Evolutionary conservation across 2,113 vertebrate species (phyloP), one percentile per base, ranked within the genome.

Genomic region (Lophura nycthemera): DNA sequence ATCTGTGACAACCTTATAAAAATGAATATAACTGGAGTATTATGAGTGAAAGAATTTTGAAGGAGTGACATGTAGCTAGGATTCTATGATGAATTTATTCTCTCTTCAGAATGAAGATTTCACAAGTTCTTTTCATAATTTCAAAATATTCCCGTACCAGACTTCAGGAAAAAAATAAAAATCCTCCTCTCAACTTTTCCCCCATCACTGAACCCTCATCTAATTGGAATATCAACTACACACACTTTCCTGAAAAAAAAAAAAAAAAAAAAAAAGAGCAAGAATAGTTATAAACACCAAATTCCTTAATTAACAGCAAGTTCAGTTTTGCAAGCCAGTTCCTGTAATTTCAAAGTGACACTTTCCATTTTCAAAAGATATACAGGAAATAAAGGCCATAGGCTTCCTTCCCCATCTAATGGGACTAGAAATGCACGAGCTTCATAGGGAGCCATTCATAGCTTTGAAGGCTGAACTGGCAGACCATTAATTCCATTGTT

Each of bases 391-490:
- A 61, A 32, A 25, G 4, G 76, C 47, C 54, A 84, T 40, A 84
- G 19, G 20, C 43, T 82, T 89, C 27, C 63, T 78, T 79, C 40
- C 36, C 42, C 40, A 45, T 17, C 48, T 69, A 54, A 61, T 54
- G 45, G 36, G 14, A 61, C 34, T 50, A 50, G 54, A 3, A 1
- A 25, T 72, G 71, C 61, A 48, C 36, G n/a, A 0, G 1, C 21
- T 83, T 69, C 60, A n/a, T 7, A 2, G 38, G 38, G 83, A 87
- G 32, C n/a, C 50, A 73, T 13, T 74, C 64, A 70, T 1, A 83
- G 14, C 60, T 92, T 70, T 80, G 71, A 95, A 95, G 87, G 16
- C 45, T 89, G 66, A 83, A 70, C 50, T 85, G 67, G 34, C 67
- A 89, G 40, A 45, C 34, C 85, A 50, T 89, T 85, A 43, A 85